Evolutionary conservation across 2,888 invertebrate genomes (phyloP).

Genomic region (Apodemia hepburni): DNA sequence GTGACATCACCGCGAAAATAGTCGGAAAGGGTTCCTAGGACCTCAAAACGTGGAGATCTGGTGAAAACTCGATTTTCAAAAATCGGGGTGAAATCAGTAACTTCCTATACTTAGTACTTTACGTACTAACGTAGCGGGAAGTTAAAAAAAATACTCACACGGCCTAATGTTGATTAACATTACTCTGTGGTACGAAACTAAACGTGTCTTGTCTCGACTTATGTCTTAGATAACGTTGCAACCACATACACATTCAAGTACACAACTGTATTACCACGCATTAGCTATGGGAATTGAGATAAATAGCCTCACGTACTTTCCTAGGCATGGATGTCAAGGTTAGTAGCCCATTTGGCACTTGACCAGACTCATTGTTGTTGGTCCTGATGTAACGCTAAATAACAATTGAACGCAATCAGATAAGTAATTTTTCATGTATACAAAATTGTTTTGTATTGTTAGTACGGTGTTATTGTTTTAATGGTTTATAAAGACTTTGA

Average conservation of each 20-base stretch:
- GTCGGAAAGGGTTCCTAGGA: no score
- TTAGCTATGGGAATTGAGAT: conserved; percentile 4
- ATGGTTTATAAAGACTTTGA: background rate
- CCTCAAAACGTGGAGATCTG: no score
- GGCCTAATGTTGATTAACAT: no score
- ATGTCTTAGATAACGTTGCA: no score
- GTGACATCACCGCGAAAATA: no score
- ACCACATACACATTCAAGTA: background rate
- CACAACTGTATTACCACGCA: background rate
- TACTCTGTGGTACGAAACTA: no score
- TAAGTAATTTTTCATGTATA: conserved; percentile 4
- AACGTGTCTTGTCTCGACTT: no score
- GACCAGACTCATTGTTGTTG: conserved; percentile 13
- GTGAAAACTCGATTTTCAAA: no score
- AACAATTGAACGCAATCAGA: conserved; percentile 3
- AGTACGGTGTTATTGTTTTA: background rate
- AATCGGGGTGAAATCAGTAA: no score
- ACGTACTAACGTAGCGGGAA: no score
- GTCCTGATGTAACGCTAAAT: conserved; percentile 1
- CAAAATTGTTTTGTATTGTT: background rate
- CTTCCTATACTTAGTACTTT: no score
- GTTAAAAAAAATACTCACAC: no score
- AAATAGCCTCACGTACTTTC: conserved; percentile 5
- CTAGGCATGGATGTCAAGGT: conserved; percentile 12
- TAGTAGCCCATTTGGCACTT: conserved; percentile 3